A percentile compares a stretch with the other conserved stretches of the same genome.
Evolutionary conservation across 2,888 invertebrate genomes (phyloP).

Genomic region (Crematogaster levior): DNA sequence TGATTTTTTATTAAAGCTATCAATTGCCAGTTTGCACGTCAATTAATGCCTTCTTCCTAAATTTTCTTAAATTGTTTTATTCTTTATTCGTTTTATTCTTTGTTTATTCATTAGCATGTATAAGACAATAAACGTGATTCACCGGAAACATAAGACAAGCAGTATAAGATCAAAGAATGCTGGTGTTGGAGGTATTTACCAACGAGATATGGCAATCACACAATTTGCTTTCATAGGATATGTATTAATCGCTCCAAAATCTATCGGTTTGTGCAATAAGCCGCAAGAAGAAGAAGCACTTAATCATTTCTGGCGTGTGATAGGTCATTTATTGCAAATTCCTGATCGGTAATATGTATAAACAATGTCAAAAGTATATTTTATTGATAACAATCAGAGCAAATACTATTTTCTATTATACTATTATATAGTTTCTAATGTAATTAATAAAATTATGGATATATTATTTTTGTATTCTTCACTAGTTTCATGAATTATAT

Average conservation of each 20-base stretch:
- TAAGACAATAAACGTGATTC: conserved; percentile 89
- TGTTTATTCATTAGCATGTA: conserved; percentile 86
- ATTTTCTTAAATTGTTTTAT: no score
- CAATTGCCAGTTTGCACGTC: no score
- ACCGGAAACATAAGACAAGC: conserved; percentile 88
- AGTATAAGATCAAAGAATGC: conserved; percentile 85
- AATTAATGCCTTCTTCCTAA: no score
- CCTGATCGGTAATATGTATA: conserved; percentile 88
- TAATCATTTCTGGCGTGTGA: conserved; percentile 93
- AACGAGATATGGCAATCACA: conserved; percentile 93
- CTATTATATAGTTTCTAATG: not conserved
- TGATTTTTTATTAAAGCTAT: no score
- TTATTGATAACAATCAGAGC: not conserved
- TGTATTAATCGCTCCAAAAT: conserved; percentile 87
- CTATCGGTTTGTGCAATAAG: conserved; percentile 88
- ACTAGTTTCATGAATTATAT: not conserved
- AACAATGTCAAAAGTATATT: not conserved
- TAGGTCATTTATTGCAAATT: conserved; percentile 93
- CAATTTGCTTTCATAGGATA: conserved; percentile 94
- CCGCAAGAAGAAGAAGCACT: conserved; percentile 89
- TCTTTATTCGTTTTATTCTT: no score
- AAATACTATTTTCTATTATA: not conserved
- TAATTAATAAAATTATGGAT: not conserved
- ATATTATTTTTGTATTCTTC: not conserved
- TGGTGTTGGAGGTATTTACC: conserved; percentile 88